phyloP scores from a whole-genome alignment of 2,113 vertebrate species.

The Phyllostomus hastatus region DNA sequence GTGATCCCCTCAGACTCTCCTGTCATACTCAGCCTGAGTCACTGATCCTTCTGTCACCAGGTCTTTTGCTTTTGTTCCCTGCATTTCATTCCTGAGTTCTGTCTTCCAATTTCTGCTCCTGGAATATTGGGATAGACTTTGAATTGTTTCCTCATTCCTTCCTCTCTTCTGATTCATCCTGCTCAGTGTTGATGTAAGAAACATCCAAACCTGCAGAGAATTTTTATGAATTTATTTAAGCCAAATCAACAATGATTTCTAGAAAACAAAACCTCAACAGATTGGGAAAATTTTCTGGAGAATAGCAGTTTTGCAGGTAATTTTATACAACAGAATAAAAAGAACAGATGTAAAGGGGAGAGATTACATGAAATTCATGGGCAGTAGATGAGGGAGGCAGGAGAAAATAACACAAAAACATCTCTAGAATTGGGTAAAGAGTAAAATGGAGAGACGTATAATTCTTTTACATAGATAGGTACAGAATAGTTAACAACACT shows the following conservation, averaged over 20 bases:
- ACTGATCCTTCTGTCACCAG: neutral
- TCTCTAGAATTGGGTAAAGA: neutral
- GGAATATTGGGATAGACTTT: neutral
- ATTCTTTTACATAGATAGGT: neutral
- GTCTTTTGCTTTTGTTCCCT: neutral
- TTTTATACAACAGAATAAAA: neutral
- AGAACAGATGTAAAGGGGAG: too few species aligned
- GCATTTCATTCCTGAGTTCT: neutral
- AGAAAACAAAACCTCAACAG: neutral
- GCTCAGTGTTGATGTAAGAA: neutral
- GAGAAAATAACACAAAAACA: neutral
- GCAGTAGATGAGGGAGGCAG: neutral
- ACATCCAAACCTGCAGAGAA: neutral
- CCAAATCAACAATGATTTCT: neutral
- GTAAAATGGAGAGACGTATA: neutral
- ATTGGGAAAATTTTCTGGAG: neutral
- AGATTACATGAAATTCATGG: neutral
- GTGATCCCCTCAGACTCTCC: neutral
- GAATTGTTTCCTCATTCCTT: neutral
- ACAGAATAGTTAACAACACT: neutral
- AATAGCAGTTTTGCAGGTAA: neutral
- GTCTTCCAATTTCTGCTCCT: neutral
- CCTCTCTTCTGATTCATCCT: neutral
- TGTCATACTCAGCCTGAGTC: neutral
- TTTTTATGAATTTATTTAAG: neutral